Evolutionary conservation across 2,113 vertebrate genomes (phyloP), one percentile per base, ranked within the genome.

Genomic region (Sarotherodon lohbergeri): DNA sequence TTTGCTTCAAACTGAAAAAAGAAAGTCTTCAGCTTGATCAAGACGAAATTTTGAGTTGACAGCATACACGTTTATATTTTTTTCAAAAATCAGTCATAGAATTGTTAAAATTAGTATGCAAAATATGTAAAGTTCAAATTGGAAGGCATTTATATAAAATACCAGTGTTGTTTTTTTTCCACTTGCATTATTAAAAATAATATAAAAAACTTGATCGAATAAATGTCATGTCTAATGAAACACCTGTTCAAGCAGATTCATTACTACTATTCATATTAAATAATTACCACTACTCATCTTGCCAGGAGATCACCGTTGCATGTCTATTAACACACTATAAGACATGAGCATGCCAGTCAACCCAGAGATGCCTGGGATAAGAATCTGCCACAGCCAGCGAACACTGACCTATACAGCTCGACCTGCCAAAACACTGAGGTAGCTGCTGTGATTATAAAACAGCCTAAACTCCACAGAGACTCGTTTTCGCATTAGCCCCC

Each of bases 401-500:
- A 92, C 90, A 61, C 39, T 34, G 79, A 83, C 73, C 80, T 88
- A 71, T 3, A 76, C 85, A 73, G 82, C 29, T 59, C 6, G 66
- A 78, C 80, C 88, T 86, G 79, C 90, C 86, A 81, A 22, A 78
- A 80, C 50, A 73, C 86, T 13, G 86, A 88, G 83, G 88, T 68
- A 63, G 79, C 91, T 9, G 82, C 89, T 92, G 78, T 87, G 79
- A 92, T 93, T 91, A 90, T 91, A 88, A 86, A 93, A 93, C 87
- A 82, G 81, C 17, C 88, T 17, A 6, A 87, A 76, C 81, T 91
- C 93, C 93, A 87, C 90, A 89, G 93, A 94, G 94, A 92, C 90
- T 94, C 80, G 3, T 94, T 96, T 93, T 93, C 87, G 85, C 92
- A 95, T 95, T 93, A 95, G 82, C 83, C 90, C 16, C 59, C 27